Conservation (phyloP, 1,140 invertebrate species). For the Drosophila ohnishii region DNA sequence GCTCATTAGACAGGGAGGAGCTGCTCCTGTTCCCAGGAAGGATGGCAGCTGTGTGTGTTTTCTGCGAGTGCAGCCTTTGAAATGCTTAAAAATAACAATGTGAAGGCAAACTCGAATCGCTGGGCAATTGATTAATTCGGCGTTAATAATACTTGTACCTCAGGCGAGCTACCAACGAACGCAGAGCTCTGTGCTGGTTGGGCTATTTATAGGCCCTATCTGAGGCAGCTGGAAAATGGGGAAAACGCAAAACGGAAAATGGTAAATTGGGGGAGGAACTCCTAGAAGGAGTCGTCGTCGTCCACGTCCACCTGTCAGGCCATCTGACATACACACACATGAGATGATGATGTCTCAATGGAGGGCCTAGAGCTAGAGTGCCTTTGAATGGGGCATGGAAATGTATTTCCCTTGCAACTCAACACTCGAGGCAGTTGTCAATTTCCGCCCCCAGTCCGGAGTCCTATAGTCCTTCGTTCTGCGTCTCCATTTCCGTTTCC, state of each 20-base stretch:
- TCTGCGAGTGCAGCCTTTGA: constrained; percentile 55
- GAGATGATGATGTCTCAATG: constrained; percentile 50
- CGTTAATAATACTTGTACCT: constrained; percentile 64
- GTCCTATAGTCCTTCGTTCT: constrained; percentile 24
- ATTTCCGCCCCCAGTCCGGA: constrained; percentile 50
- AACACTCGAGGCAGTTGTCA: constrained; percentile 57
- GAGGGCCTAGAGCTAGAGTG: constrained; percentile 13
- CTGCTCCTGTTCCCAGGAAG: constrained; percentile 21
- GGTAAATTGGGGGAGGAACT: constrained; percentile 11
- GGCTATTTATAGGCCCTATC: constrained; percentile 51
- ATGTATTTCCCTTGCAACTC: constrained; percentile 76
- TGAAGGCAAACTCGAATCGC: constrained; percentile 59
- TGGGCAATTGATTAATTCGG: constrained; percentile 77
- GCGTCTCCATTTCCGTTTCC: constrained; percentile 50
- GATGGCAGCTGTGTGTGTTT: constrained; percentile 9
- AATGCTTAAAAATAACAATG: constrained; percentile 73
- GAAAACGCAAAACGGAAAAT: constrained; percentile 7
- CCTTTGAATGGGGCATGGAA: constrained; percentile 52
- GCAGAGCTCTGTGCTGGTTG: constrained; percentile 3
- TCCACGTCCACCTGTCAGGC: constrained; percentile 55
- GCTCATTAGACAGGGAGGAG: constrained; percentile 62
- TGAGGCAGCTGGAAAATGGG: constrained; percentile 31
- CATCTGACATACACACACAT: constrained; percentile 47
- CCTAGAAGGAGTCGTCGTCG: constrained; percentile 37
- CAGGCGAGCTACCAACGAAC: constrained; percentile 15